A percentile compares a stretch with the other conserved stretches of the same genome.
Conservation (phyloP, 2,797 vertebrate species). For the Labeo calbasu region DNA sequence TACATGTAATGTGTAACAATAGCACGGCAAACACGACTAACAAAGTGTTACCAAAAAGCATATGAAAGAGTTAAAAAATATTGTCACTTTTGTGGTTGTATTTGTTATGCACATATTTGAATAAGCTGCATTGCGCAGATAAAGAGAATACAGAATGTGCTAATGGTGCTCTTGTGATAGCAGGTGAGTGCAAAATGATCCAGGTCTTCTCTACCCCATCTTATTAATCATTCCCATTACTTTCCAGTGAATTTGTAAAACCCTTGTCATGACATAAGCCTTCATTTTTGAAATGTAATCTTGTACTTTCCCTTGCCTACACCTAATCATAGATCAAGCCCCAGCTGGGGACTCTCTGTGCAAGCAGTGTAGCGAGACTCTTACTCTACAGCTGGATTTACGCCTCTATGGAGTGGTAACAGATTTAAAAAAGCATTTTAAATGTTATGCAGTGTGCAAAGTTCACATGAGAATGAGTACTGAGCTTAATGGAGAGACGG, state of each 20-base stretch:
- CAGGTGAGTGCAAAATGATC: background rate
- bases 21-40: background rate
- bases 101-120: background rate
- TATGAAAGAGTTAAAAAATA: background rate
- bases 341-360: slow-evolving; percentile 11
- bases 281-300: slow-evolving; percentile 26
- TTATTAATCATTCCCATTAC: slow-evolving; percentile 32
- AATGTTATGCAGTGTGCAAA: slow-evolving; percentile 4
- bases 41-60: background rate
- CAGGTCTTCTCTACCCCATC: background rate
- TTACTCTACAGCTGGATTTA: slow-evolving; percentile 9
- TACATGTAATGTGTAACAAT: background rate
- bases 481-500: background rate
- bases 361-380: slow-evolving; percentile 1
- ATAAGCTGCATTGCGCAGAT: background rate
- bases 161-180: background rate
- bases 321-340: slow-evolving; percentile 37
- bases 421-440: slow-evolving; percentile 38
- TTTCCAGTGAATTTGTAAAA: slow-evolving; percentile 20
- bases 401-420: slow-evolving; percentile 16
- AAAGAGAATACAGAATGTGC: background rate
- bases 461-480: slow-evolving; percentile 12
- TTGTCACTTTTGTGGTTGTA: background rate
- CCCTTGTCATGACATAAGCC: slow-evolving; percentile 25
- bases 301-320: slow-evolving; percentile 18